phyloP scores from a whole-genome alignment of 1,140 invertebrate genomes.

The Meteorus sp. region DNA sequence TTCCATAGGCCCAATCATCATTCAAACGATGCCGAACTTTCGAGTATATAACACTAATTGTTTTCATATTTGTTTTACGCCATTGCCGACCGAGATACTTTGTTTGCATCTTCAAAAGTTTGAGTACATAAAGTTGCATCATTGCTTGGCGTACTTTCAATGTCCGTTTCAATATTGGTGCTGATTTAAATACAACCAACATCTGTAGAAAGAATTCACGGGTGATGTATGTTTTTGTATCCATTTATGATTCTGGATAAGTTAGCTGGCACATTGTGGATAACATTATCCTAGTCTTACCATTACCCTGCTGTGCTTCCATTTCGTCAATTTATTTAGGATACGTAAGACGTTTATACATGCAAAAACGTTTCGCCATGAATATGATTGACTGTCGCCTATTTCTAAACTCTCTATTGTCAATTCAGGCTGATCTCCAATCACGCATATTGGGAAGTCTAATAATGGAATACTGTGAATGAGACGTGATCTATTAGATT shows the following conservation, averaged over 20 bases:
- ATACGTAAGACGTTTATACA: conserved; percentile 97
- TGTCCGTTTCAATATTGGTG: conserved; percentile 95
- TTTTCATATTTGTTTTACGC: conserved; percentile 99
- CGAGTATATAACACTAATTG: conserved; percentile 98
- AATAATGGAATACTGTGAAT: conserved; percentile 80
- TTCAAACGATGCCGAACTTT: conserved; percentile 94
- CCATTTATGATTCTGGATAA: conserved; percentile 1
- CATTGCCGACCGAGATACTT: conserved; percentile 98
- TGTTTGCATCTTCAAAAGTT: conserved; percentile 99
- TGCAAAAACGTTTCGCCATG: conserved; percentile 98
- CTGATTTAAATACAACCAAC: conserved; percentile 99
- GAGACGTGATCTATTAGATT: conserved; percentile 21
- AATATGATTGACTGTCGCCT: conserved; percentile 83
- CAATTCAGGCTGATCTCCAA: conserved; percentile 93
- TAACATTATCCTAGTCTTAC: conserved; percentile 55
- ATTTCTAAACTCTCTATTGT: conserved; percentile 92
- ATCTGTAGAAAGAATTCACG: conserved; percentile 65
- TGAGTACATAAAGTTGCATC: conserved; percentile 98
- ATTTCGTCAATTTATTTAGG: conserved; percentile 98
- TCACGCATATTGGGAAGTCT: conserved; percentile 95
- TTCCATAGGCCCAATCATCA: conserved; percentile 99
- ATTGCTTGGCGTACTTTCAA: conserved; percentile 95
- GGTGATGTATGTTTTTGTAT: conserved; percentile 7
- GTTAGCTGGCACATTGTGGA: conserved; percentile 22
- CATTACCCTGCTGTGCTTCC: conserved; percentile 99